Evolutionary conservation across 2,113 vertebrate species (phyloP).

Genomic region (Coryphaenoides rupestris): DNA sequence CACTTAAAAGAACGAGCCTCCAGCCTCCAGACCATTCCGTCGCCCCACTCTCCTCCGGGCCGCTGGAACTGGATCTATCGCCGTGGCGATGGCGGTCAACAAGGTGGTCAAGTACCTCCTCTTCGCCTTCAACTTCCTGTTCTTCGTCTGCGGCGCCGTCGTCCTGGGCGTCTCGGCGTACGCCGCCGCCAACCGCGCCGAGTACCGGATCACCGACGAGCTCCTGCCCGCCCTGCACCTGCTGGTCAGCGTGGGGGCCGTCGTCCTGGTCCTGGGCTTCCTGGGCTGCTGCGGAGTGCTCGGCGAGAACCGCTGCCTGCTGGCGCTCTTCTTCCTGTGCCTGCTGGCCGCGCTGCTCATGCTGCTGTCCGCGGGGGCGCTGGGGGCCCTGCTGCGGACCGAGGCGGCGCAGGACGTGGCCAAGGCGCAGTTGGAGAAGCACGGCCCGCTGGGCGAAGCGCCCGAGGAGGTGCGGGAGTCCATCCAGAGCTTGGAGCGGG

Average conservation of each 20-base stretch:
- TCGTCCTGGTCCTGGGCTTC: constrained; percentile 10
- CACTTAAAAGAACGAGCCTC: no score
- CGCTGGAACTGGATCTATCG: background rate
- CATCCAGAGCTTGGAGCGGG: constrained; percentile 1
- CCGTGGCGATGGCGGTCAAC: background rate
- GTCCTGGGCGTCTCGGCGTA: background rate
- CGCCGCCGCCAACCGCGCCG: background rate
- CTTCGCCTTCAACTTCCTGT: constrained; percentile 10
- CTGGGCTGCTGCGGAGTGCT: background rate
- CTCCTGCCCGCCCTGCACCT: background rate
- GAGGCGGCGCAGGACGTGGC: constrained; percentile 12
- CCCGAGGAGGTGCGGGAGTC: background rate
- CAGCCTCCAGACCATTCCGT: no score
- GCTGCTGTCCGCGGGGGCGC: background rate
- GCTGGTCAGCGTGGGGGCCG: background rate
- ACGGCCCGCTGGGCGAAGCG: constrained; percentile 3
- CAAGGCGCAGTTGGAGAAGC: constrained; percentile 9
- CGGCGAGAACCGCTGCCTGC: constrained; percentile 5
- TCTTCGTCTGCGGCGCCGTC: constrained; percentile 4
- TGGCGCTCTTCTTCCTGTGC: constrained; percentile 23
- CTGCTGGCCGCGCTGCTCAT: constrained; percentile 11
- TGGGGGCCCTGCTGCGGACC: constrained; percentile 20
- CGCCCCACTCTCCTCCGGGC: no score
- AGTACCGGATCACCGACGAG: background rate
- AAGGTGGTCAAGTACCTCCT: constrained; percentile 17